Evolutionary conservation across 2,888 invertebrate genomes (phyloP), one percentile per base, ranked within the genome.

Genomic region (Drosophila prostipennis): DNA sequence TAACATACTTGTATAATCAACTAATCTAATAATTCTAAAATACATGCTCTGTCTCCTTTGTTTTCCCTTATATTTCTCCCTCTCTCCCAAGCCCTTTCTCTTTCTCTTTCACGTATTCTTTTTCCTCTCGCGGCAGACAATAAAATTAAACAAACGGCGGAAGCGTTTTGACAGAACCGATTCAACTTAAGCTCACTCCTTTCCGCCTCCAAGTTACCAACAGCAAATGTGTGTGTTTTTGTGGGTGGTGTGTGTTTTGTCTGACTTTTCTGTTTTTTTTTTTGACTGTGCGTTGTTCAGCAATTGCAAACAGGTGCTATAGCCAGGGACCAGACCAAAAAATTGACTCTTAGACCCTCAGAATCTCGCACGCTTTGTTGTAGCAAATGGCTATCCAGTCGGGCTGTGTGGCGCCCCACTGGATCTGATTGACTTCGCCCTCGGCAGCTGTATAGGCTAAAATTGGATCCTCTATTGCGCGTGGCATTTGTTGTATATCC

Each of bases 311-410:
- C 37, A 58, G 34, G 26, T 40, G 51, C 52, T 40, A 29, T 34
- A 40, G 49, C 23, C n/a, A 37, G 23, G 23, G 23, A 51, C 51
- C 37, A 51, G 52, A 52, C 37, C 42, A 32, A 61, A 46, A 61
- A 64, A 63, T 61, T 71, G 63, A 55, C 70, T 52, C 63, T 95
- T 95, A 99, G 80, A 99, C 99, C 91, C 99, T 94, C 79, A 99
- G 94, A 87, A 99, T 99, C 93, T 99, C 99, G 55, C 99, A 95
- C 88, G 97, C 97, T 91, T 98, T 96, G 93, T 99, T 98, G 93
- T 99, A 99, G 93, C 99, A 99, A 91, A 99, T 99, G 60, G 99
- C 98, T 90, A 99, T 99, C 99, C 99, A 99, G 93, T 99, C 99
- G 11, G 99, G 99, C 91, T 99, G 99, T n/a, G 99, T 99, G 55